Evolutionary conservation across 53 echinoderm and acorn worm genomes (phyloP).

Genomic region (Patiria pectinifera): DNA sequence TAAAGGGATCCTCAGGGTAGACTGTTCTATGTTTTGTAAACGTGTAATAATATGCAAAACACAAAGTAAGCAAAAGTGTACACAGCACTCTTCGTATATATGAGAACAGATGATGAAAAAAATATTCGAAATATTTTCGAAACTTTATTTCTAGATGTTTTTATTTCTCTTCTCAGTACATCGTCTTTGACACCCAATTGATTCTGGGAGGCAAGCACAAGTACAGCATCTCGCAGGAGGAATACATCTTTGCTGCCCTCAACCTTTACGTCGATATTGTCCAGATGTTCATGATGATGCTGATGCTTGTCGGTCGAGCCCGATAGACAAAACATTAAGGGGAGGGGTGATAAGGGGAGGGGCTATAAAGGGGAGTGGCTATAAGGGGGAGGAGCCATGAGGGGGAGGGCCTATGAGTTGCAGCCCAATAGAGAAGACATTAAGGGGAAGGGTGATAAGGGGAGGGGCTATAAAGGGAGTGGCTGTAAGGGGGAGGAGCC

Average conservation of each 20-base stretch:
- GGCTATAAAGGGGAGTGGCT: neutral
- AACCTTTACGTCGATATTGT: constrained; percentile 96
- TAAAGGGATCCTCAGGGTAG: too few species aligned
- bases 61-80: too few species aligned
- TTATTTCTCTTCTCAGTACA: constrained; percentile 74
- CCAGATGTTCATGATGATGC: constrained; percentile 84
- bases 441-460: neutral
- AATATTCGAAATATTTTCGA: neutral
- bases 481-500: too few species aligned
- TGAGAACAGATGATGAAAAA: too few species aligned
- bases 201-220: constrained; percentile 87
- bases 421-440: neutral
- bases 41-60: too few species aligned
- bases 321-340: neutral
- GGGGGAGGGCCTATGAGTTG: too few species aligned
- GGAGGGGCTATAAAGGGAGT: neutral
- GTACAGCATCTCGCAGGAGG: constrained; percentile 85
- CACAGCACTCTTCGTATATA: too few species aligned
- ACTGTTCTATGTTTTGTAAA: too few species aligned
- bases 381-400: too few species aligned
- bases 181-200: constrained; percentile 93
- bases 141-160: neutral
- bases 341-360: neutral
- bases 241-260: constrained; percentile 95
- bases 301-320: constrained; percentile 49